Evolutionary conservation across 2,113 vertebrate species (phyloP), one percentile per base, ranked within the genome.

Genomic region (Gobius niger): DNA sequence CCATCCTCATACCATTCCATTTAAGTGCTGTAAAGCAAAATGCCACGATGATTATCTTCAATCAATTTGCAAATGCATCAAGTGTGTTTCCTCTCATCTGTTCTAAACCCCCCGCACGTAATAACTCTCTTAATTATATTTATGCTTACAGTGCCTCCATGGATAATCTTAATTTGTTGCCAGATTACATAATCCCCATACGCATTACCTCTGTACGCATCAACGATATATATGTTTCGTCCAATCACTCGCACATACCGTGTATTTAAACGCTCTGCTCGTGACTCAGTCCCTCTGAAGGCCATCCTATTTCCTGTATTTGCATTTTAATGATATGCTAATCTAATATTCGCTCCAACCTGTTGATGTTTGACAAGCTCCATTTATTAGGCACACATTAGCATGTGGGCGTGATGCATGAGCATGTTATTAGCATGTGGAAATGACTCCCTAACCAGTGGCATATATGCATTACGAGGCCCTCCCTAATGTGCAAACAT

Each of bases 391-490:
- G 72, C 67, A 64, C 67, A 81, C 70, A 78, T 85, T 82, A 77
- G 61, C 59, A 63, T 60, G 75, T 74, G 78, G 81, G 80, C 19
- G 5, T 66, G 60, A 71, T 60, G 77, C 69, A 71, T 70, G 79
- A 81, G 75, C 57, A 9, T 81, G 78, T 87, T 80, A 77, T 88
- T 87, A 88, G 77, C 53, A 24, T 19, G 60, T 67, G 73, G 44
- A 24, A 89, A 76, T 59, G 68, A 83, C 82, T 77, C 78, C 73
- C 80, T 78, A 82, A 90, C 71, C 73, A 82, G 83, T 70, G 73
- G 81, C 75, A 65, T 53, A 87, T 85, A 34, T 76, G 14, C 84
- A 84, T 85, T 88, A 89, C 81, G 76, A 67, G 7, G 69, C 44
- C 46, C 67, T 82, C 83, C 80, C 78, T 80, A 78, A 79, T 72